A percentile compares a stretch with the other conserved stretches of the same genome.
These are phyloP conservation scores for Nasua narica DNA, from an alignment of 2,797 vertebrate genomes.

Conservation along the genomic window DNA sequence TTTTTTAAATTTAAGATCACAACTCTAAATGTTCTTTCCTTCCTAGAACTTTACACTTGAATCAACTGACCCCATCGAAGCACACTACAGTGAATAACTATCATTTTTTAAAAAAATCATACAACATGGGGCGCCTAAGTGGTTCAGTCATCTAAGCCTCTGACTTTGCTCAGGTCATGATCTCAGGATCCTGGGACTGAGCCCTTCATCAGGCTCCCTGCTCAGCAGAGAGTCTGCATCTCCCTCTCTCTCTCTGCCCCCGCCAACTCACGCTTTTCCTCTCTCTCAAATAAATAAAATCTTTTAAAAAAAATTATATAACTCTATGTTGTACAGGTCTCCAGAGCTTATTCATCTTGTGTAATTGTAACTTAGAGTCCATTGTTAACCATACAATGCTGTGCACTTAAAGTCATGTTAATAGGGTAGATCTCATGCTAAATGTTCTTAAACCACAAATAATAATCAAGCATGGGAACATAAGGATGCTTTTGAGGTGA, in stretches of 20 bases:
- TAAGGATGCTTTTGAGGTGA: background rate
- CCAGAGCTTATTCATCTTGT: background rate
- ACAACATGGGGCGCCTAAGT: background rate
- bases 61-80: background rate
- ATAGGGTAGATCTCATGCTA: background rate
- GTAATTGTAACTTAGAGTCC: background rate
- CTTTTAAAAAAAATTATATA: background rate
- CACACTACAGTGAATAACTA: background rate
- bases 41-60: background rate
- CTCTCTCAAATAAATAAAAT: background rate
- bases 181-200: too few relatives aligned
- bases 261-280: background rate
- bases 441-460: background rate
- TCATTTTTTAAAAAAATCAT: background rate
- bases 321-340: background rate
- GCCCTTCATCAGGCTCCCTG: background rate
- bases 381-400: background rate
- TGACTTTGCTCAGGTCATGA: too few relatives aligned
- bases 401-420: background rate
- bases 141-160: too few relatives aligned
- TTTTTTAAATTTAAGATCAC: background rate
- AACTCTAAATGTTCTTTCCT: background rate
- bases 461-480: background rate
- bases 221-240: background rate
- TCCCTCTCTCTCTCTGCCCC: background rate